These are phyloP conservation scores for Dolichallabes microphthalmus DNA, from an alignment of 2,113 vertebrate species.

Conservation along the genomic window DNA sequence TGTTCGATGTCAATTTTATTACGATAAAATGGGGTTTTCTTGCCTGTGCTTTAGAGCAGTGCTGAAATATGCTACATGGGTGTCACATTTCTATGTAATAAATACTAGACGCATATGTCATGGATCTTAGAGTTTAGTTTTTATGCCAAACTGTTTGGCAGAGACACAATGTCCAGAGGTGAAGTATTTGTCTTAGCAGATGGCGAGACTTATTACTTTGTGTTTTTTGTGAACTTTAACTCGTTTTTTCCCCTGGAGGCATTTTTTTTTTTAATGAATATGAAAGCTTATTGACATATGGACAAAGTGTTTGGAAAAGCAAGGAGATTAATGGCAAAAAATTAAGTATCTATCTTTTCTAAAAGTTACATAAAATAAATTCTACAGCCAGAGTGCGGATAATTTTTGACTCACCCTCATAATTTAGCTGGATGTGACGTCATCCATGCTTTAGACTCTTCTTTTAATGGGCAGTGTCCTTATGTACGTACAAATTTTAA, in stretches of 20 bases:
- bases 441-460: constrained; percentile 26
- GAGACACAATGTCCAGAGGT: background rate
- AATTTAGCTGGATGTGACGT: constrained; percentile 25
- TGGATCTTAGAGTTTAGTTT: constrained; percentile 6
- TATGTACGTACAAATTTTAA: constrained; percentile 37
- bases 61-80: constrained; percentile 6
- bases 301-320: too few species aligned
- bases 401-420: background rate
- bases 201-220: too few species aligned
- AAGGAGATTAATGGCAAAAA: too few species aligned
- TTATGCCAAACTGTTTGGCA: background rate
- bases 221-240: too few species aligned
- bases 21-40: constrained; percentile 21
- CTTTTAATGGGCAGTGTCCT: constrained; percentile 21
- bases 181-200: background rate
- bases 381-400: too few species aligned
- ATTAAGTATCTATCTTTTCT: too few species aligned
- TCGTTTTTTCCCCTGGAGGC: background rate
- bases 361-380: too few species aligned
- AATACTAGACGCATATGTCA: constrained; percentile 12
- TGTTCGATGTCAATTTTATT: constrained; percentile 27
- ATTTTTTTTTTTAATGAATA: background rate
- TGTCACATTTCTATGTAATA: constrained; percentile 5
- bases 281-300: too few species aligned
- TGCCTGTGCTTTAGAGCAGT: background rate